Evolutionary conservation across 2,797 vertebrate species (phyloP).

Genomic region (Propithecus perrieri): DNA sequence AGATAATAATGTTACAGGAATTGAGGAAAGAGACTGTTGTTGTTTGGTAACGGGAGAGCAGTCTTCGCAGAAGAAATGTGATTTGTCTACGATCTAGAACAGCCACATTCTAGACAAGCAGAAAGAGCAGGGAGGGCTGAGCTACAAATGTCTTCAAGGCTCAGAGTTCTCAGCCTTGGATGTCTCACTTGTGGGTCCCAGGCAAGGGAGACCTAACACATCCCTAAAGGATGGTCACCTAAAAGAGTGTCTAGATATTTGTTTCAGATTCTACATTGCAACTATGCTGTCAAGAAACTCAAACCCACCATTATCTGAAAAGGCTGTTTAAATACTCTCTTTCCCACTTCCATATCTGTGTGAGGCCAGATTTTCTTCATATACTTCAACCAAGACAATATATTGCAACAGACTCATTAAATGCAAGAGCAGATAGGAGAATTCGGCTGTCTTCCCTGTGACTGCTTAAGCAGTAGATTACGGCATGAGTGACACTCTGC

Average conservation of each 20-base stretch:
- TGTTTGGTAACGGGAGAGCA: not conserved
- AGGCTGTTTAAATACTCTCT: not conserved
- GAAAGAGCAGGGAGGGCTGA: not conserved
- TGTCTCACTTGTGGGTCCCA: not conserved
- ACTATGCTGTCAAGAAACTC: not conserved
- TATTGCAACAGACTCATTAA: not conserved
- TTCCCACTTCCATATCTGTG: not conserved
- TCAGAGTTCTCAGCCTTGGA: not conserved
- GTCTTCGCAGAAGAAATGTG: not conserved
- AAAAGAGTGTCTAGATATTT: not conserved
- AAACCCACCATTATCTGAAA: not conserved
- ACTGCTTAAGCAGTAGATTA: not conserved
- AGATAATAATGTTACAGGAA: not conserved
- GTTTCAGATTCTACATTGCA: not conserved
- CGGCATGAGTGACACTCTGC: no score
- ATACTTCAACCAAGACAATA: not conserved
- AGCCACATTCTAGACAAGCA: not conserved
- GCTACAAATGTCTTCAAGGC: not conserved
- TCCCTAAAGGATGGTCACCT: not conserved
- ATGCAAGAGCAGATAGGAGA: not conserved
- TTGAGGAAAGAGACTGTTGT: not conserved
- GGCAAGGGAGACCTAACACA: not conserved
- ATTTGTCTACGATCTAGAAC: not conserved
- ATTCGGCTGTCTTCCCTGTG: not conserved
- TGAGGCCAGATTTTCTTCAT: slow-evolving; percentile 30